These are phyloP conservation scores for Alloplasta piceator DNA, from an alignment of 2,888 invertebrate genomes.

Conservation along the genomic window DNA sequence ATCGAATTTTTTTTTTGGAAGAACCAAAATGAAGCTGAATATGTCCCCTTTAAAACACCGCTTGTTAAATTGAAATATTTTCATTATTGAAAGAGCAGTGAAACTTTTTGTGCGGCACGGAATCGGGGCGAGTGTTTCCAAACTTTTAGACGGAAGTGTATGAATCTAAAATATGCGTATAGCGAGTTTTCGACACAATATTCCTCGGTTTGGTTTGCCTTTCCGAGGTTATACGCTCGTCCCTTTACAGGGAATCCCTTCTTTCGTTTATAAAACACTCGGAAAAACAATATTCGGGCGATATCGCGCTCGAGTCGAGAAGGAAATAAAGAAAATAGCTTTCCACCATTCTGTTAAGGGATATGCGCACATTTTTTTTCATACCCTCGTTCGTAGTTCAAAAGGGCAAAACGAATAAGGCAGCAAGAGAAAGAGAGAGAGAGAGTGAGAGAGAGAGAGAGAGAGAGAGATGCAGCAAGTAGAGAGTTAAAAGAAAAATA, in stretches of 20 bases:
- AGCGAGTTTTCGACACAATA: conserved; percentile 7
- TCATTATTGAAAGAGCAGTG: too few species aligned
- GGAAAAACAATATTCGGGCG: conserved; percentile 59
- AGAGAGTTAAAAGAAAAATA: background rate
- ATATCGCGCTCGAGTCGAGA: conserved; percentile 33
- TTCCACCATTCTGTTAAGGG: conserved; percentile 26
- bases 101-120: too few species aligned
- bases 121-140: too few species aligned
- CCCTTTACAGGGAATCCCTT: conserved; percentile 9
- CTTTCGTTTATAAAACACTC: background rate
- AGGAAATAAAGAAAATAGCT: conserved; percentile 25
- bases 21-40: too few species aligned
- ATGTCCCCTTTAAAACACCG: too few species aligned
- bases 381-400: conserved; percentile 1
- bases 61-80: too few species aligned
- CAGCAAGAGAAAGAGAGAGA: conserved; percentile 12
- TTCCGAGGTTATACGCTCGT: conserved; percentile 35
- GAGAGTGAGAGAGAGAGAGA: conserved; percentile 8
- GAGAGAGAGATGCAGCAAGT: background rate
- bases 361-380: conserved; percentile 42
- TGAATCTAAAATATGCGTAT: too few species aligned
- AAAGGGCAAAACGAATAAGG: conserved; percentile 4
- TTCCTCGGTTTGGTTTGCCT: conserved; percentile 54
- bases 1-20: too few species aligned
- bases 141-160: too few species aligned